phyloP scores from a whole-genome alignment of 30 jellyfish, hydroid and myxozoan species.

The Hydractinia echinata region DNA sequence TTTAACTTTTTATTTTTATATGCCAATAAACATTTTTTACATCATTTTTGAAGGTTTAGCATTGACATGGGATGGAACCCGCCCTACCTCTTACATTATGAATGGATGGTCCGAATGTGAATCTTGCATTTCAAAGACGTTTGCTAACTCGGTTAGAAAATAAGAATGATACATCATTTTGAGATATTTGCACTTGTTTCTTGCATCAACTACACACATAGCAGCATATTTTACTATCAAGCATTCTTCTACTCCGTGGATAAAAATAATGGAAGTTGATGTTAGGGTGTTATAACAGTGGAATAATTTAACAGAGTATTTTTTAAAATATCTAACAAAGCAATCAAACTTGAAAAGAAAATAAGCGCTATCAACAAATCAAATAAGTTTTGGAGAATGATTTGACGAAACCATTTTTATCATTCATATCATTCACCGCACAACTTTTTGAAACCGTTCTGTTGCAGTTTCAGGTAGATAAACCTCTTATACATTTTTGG shows the following conservation, averaged over 20 bases:
- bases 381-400: background rate
- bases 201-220: slow-evolving; percentile 5
- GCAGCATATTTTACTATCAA: too few relatives aligned
- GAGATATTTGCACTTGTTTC: slow-evolving; percentile 3
- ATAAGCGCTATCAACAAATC: background rate
- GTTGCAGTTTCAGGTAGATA: background rate
- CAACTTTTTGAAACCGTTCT: background rate
- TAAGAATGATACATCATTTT: slow-evolving; percentile 6
- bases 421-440: background rate
- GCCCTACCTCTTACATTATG: slow-evolving; percentile 2
- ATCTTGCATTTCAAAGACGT: slow-evolving; percentile 10
- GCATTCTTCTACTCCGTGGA: background rate
- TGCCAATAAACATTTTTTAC: slow-evolving; percentile 5
- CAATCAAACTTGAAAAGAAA: background rate
- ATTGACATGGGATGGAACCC: slow-evolving; percentile 11
- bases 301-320: background rate
- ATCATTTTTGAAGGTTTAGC: too few relatives aligned
- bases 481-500: background rate
- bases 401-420: slow-evolving; percentile 2
- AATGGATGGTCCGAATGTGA: too few relatives aligned
- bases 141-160: slow-evolving; percentile 5
- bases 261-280: background rate
- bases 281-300: background rate
- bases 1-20: background rate
- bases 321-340: background rate